Percentiles rank a stretch among this genome's conserved stretches.
Conservation (phyloP, 2,888 invertebrate genomes). For the Sthenelais limicola region DNA sequence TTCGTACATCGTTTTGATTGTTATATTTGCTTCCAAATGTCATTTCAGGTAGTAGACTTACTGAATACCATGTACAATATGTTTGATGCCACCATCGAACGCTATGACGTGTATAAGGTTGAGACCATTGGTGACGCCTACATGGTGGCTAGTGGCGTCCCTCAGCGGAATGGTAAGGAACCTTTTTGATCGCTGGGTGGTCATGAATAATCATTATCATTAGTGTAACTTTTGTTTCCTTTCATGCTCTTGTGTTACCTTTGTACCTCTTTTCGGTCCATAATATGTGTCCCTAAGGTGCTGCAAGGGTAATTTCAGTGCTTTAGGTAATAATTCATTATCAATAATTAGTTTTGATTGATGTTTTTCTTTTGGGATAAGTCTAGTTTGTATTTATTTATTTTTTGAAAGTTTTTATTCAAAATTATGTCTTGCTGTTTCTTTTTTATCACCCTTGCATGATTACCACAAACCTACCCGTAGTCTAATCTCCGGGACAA, state of each 20-base stretch:
- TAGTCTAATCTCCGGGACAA: too few species aligned
- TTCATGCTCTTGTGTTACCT: too few species aligned
- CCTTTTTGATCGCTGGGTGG: too few species aligned
- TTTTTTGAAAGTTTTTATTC: too few species aligned
- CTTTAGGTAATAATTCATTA: too few species aligned
- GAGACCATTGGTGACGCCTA: slow-evolving; percentile 55
- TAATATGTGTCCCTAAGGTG: too few species aligned
- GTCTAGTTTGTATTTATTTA: neutral
- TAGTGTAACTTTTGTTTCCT: neutral
- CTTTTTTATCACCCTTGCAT: too few species aligned
- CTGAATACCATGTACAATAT: slow-evolving; percentile 53
- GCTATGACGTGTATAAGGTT: slow-evolving; percentile 54
- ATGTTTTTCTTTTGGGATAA: neutral
- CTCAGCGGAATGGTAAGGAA: slow-evolving; percentile 78
- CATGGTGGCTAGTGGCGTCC: slow-evolving; percentile 58
- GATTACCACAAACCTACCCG: too few species aligned
- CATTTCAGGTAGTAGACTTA: slow-evolving; percentile 52
- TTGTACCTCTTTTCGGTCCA: too few species aligned
- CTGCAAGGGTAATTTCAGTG: too few species aligned
- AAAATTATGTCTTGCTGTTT: too few species aligned
- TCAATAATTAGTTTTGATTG: neutral
- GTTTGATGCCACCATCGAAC: slow-evolving; percentile 53
- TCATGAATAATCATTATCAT: neutral
- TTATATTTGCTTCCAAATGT: neutral
- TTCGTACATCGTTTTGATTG: too few species aligned